Percentiles rank a stretch among this genome's conserved stretches.
Conservation (phyloP, 2,888 invertebrate species). For the Syrphus vitripennis region DNA sequence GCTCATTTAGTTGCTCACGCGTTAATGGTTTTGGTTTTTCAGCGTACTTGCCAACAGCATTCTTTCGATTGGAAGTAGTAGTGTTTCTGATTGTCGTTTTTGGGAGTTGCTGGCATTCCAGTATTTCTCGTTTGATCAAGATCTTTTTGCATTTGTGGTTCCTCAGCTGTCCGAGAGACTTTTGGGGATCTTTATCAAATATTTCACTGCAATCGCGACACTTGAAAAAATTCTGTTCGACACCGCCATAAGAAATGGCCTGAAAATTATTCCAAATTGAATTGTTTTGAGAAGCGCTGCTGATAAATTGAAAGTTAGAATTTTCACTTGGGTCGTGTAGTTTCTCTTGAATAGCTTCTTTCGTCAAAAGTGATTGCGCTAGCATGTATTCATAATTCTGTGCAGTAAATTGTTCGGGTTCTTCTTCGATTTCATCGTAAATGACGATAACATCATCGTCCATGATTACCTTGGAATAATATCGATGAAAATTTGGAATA, state of each 20-base stretch:
- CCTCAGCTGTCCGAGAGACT: slow-evolving; percentile 32
- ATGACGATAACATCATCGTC: slow-evolving; percentile 64
- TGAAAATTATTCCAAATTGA: slow-evolving; percentile 51
- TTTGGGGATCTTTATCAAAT: slow-evolving; percentile 58
- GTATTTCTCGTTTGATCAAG: neutral
- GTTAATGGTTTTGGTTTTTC: slow-evolving; percentile 23
- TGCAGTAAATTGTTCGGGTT: slow-evolving; percentile 48
- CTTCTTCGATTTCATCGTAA: slow-evolving; percentile 59
- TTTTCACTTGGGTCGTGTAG: slow-evolving; percentile 34
- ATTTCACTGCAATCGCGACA: slow-evolving; percentile 56
- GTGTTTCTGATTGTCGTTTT: neutral
- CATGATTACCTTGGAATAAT: slow-evolving; percentile 24
- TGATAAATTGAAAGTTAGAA: slow-evolving; percentile 47
- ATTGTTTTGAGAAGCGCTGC: slow-evolving; percentile 43
- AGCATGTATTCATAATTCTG: slow-evolving; percentile 56
- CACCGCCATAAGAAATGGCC: slow-evolving; percentile 49
- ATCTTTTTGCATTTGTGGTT: slow-evolving; percentile 41
- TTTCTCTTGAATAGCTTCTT: slow-evolving; percentile 59
- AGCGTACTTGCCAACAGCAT: neutral
- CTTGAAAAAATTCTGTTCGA: slow-evolving; percentile 53
- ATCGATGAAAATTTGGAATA: slow-evolving; percentile 20
- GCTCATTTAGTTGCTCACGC: slow-evolving; percentile 1
- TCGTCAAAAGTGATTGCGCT: slow-evolving; percentile 45
- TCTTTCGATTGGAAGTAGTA: neutral
- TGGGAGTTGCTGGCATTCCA: neutral